Conservation (phyloP, 2,113 vertebrate species). For the Stegostoma tigrinum region DNA sequence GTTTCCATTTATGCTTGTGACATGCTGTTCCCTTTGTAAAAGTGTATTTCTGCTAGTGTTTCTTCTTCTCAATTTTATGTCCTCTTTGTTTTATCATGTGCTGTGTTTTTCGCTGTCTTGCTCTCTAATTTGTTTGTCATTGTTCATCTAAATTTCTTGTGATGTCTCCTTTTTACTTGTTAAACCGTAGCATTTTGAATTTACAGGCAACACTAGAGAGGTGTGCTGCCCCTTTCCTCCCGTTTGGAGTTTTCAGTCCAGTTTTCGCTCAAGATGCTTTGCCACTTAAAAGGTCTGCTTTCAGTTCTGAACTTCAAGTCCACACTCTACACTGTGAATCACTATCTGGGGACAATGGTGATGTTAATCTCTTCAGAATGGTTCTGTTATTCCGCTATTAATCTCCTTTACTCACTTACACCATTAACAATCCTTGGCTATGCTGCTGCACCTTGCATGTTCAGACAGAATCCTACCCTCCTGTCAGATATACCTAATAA, state of each 20-base stretch:
- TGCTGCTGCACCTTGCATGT: slow-evolving; percentile 33
- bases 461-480: not conserved
- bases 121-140: not conserved
- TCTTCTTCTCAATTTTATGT: not conserved
- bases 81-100: not conserved
- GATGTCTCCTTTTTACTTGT: slow-evolving; percentile 10
- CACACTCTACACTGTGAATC: slow-evolving; percentile 32
- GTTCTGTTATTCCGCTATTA: slow-evolving; percentile 5
- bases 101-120: too few species aligned
- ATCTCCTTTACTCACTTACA: slow-evolving; percentile 13
- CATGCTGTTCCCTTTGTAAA: not conserved
- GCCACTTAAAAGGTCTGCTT: slow-evolving; percentile 37
- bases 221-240: slow-evolving; percentile 34
- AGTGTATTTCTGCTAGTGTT: not conserved
- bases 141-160: not conserved
- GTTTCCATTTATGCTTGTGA: not conserved
- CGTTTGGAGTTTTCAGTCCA: slow-evolving; percentile 33
- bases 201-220: slow-evolving; percentile 31
- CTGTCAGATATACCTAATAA: slow-evolving; percentile 17
- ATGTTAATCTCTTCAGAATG: slow-evolving; percentile 36
- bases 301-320: slow-evolving; percentile 28
- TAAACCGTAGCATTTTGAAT: slow-evolving; percentile 36
- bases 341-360: slow-evolving; percentile 34
- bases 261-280: slow-evolving; percentile 36
- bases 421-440: slow-evolving; percentile 19